Conservation (phyloP, 2,797 vertebrate species). For the Syndactyla subalaris region DNA sequence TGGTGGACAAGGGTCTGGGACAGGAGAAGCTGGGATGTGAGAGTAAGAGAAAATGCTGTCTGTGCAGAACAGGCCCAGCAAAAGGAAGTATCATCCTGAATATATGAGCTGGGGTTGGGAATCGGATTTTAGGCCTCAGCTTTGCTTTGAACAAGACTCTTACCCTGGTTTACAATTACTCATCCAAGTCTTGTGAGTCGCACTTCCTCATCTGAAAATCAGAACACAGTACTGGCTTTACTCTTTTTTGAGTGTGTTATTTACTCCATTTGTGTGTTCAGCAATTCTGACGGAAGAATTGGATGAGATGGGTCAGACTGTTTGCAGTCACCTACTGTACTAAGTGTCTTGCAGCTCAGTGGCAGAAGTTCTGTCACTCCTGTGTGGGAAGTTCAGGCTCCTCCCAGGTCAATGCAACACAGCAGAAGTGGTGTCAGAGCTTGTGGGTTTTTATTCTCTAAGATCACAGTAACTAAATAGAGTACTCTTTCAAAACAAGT, state of each 20-base stretch:
- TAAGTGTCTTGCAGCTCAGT: neutral
- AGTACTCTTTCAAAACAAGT: neutral
- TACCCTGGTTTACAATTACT: neutral
- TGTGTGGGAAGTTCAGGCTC: neutral
- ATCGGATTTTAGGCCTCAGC: neutral
- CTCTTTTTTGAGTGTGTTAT: neutral
- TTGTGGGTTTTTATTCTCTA: neutral
- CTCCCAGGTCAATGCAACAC: rapidly evolving
- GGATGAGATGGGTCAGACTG: neutral
- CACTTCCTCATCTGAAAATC: neutral
- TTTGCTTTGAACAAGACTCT: neutral
- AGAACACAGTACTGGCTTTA: neutral
- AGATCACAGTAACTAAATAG: neutral
- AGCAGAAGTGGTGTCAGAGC: neutral
- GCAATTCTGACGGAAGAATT: rapidly evolving
- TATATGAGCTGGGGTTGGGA: neutral
- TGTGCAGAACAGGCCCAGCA: neutral
- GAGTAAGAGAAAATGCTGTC: neutral
- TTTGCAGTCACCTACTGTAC: neutral
- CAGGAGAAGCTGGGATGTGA: neutral
- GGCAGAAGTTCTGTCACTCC: neutral
- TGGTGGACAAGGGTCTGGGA: neutral
- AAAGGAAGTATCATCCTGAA: neutral
- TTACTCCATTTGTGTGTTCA: neutral
- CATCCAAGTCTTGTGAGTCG: neutral